Evolutionary conservation across 2,797 vertebrate species (phyloP).

Genomic region (Coregonus suidteri): DNA sequence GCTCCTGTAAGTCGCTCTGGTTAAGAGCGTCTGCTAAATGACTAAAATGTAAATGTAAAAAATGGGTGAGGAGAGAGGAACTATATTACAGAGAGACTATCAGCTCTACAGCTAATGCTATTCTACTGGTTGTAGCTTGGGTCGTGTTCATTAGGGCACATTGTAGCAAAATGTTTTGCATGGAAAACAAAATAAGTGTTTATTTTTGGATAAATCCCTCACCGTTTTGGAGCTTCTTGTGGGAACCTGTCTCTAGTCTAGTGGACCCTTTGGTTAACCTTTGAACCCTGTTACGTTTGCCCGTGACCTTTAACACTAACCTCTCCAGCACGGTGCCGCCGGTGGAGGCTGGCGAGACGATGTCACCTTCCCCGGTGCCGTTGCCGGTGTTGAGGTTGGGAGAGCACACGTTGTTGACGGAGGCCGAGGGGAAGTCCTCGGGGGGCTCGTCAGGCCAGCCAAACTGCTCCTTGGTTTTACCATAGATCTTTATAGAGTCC

Average conservation of each 20-base stretch:
- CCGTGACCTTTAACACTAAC: slow-evolving; percentile 66
- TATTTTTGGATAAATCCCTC: too few species aligned
- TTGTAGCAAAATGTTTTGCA: too few species aligned
- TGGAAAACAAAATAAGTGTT: too few species aligned
- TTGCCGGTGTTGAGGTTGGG: slow-evolving; percentile 92
- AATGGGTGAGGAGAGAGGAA: too few species aligned
- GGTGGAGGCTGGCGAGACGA: slow-evolving; percentile 79
- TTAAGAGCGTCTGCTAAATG: too few species aligned
- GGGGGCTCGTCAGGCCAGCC: slow-evolving; percentile 98
- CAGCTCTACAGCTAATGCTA: too few species aligned
- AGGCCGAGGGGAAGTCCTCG: slow-evolving; percentile 93
- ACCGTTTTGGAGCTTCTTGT: not conserved
- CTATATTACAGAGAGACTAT: too few species aligned
- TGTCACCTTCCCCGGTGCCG: slow-evolving; percentile 85
- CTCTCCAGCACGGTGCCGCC: slow-evolving; percentile 93
- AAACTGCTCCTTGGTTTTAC: slow-evolving; percentile 99
- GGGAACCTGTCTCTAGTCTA: not conserved
- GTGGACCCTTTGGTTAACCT: not conserved
- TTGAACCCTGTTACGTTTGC: not conserved
- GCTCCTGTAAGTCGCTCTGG: too few species aligned
- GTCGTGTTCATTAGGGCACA: too few species aligned
- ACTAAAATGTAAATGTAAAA: too few species aligned
- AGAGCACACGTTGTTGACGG: slow-evolving; percentile 93
- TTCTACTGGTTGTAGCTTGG: too few species aligned
- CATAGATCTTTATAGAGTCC: slow-evolving; percentile 96